These are phyloP conservation scores for Cartodere bifasciata DNA, from an alignment of 2,888 invertebrate genomes.

Conservation along the genomic window DNA sequence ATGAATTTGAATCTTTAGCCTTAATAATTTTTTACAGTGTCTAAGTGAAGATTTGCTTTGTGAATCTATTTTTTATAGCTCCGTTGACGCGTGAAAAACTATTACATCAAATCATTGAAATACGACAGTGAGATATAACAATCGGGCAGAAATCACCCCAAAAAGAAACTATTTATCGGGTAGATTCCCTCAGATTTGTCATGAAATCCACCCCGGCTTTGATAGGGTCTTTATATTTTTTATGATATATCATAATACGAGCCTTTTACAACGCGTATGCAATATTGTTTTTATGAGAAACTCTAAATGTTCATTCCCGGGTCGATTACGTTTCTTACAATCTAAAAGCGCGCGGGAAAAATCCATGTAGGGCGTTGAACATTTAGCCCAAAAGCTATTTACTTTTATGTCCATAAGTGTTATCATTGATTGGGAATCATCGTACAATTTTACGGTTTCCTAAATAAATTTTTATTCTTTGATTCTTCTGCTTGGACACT, in stretches of 20 bases:
- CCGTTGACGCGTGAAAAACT: too few species aligned
- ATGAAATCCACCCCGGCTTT: conserved; percentile 26
- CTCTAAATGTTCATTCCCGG: conserved; percentile 25
- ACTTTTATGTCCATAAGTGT: conserved; percentile 38
- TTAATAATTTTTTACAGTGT: too few species aligned
- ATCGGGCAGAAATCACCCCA: conserved; percentile 17
- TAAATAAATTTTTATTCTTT: too few species aligned
- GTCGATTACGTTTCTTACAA: conserved; percentile 28
- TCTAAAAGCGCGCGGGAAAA: conserved; percentile 22
- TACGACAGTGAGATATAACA: conserved; percentile 11
- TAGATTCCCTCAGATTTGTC: conserved; percentile 28
- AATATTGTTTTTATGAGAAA: conserved; percentile 34
- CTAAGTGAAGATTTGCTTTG: too few species aligned
- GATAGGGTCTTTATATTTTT: conserved; percentile 31
- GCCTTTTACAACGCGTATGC: conserved; percentile 33
- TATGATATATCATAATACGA: conserved; percentile 34
- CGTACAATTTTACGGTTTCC: too few species aligned
- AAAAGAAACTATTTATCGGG: conserved; percentile 24
- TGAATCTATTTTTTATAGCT: too few species aligned
- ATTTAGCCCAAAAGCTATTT: conserved; percentile 36
- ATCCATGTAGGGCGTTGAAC: conserved; percentile 19
- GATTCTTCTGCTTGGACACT: too few species aligned
- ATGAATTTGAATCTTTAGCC: too few species aligned
- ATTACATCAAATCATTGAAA: conserved; percentile 11
- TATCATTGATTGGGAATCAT: conserved; percentile 32